Evolutionary conservation across 2,888 invertebrate genomes (phyloP).

Genomic region (Sphaerophoria taeniata): DNA sequence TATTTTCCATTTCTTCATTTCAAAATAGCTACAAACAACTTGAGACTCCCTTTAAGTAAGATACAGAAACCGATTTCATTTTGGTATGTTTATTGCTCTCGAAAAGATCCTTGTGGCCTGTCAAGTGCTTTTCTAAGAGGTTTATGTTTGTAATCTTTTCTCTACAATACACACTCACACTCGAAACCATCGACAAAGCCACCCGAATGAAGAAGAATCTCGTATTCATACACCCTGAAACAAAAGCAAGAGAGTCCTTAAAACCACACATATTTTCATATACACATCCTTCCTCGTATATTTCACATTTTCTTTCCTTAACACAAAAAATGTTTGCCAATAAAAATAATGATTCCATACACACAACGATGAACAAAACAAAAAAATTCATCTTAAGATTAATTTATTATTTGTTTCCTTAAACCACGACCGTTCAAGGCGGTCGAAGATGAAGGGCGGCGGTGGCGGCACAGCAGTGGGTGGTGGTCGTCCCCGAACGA

Average conservation of each 20-base stretch:
- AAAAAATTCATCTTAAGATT: slow-evolving; percentile 65
- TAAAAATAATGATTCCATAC: slow-evolving; percentile 62
- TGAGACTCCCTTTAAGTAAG: not conserved
- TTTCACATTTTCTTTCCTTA: not conserved
- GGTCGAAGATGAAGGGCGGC: slow-evolving; percentile 10
- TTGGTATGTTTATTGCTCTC: slow-evolving; percentile 22
- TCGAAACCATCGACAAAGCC: not conserved
- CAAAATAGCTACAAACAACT: not conserved
- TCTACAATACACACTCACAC: not conserved
- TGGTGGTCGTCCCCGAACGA: slow-evolving; percentile 21
- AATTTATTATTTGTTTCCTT: slow-evolving; percentile 65
- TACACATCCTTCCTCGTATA: too few species aligned
- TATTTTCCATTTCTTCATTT: not conserved
- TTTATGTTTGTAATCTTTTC: slow-evolving; percentile 35
- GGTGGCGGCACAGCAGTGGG: slow-evolving; percentile 1
- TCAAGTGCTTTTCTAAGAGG: slow-evolving; percentile 30
- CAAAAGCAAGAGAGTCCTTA: slow-evolving; percentile 5
- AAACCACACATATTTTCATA: not conserved
- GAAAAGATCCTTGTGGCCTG: slow-evolving; percentile 15
- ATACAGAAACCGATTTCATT: not conserved
- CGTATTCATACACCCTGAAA: not conserved
- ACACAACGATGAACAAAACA: slow-evolving; percentile 24
- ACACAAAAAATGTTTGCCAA: slow-evolving; percentile 52
- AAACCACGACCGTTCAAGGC: slow-evolving; percentile 25
- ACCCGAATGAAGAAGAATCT: not conserved